Percentiles rank a stretch among this genome's conserved stretches.
Conservation (phyloP, 2,888 invertebrate species). For the Ochropleura plecta region DNA sequence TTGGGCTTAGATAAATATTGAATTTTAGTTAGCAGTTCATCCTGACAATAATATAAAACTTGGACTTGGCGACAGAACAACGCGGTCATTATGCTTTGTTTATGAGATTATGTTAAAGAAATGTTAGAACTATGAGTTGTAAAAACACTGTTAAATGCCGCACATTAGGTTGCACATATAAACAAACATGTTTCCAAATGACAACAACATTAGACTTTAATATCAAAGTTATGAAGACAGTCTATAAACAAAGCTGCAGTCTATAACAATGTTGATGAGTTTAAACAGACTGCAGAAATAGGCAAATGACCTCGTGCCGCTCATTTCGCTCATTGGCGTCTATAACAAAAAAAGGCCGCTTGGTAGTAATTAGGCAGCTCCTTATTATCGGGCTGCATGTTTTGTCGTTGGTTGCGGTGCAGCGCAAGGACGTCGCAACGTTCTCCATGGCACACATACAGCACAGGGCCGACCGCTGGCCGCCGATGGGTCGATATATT, state of each 20-base stretch:
- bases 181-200: constrained; percentile 39
- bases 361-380: constrained; percentile 53
- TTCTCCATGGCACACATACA: constrained; percentile 79
- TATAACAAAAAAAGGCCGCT: constrained; percentile 37
- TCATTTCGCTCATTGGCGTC: constrained; percentile 57
- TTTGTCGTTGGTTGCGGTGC: constrained; percentile 73
- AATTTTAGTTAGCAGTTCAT: constrained; percentile 14
- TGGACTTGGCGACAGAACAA: constrained; percentile 20
- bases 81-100: constrained; percentile 12
- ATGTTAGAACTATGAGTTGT: constrained; percentile 33
- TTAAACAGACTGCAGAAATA: constrained; percentile 53
- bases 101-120: constrained; percentile 21
- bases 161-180: constrained; percentile 21
- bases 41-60: neutral
- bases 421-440: constrained; percentile 79
- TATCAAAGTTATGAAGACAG: constrained; percentile 38
- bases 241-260: constrained; percentile 52
- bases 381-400: constrained; percentile 57
- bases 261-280: constrained; percentile 45
- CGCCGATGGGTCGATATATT: constrained; percentile 87
- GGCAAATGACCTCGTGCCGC: constrained; percentile 60
- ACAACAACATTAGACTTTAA: constrained; percentile 19
- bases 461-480: constrained; percentile 76
- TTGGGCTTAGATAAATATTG: constrained; percentile 3
- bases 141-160: constrained; percentile 33